Evolutionary conservation across 1,140 invertebrate species (phyloP).

Genomic region (Solenopsis invicta): DNA sequence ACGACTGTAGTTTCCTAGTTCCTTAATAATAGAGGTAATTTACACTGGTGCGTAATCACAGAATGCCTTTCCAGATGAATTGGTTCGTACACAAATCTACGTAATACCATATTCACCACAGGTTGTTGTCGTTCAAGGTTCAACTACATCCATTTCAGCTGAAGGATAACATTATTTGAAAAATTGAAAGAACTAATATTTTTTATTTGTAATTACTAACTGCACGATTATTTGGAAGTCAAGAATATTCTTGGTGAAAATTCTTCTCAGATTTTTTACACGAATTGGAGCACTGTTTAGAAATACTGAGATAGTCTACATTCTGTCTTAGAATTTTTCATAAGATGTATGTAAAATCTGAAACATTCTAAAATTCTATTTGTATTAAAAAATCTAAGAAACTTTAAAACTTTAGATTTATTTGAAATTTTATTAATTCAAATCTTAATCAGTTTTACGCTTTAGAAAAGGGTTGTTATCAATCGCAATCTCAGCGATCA

Average conservation of each 20-base stretch:
- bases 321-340: too few species aligned
- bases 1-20: conserved; percentile 20
- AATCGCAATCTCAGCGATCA: not conserved
- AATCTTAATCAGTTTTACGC: not conserved
- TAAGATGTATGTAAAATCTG: too few species aligned
- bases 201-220: not conserved
- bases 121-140: conserved; percentile 28
- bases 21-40: conserved; percentile 26
- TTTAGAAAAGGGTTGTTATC: not conserved
- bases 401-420: not conserved
- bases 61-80: conserved; percentile 17
- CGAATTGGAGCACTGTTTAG: too few species aligned
- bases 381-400: not conserved
- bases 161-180: conserved; percentile 13
- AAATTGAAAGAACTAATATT: not conserved
- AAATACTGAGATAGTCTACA: too few species aligned
- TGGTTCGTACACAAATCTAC: not conserved
- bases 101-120: not conserved
- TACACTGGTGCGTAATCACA: conserved; percentile 9
- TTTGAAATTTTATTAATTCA: not conserved
- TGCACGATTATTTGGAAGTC: not conserved
- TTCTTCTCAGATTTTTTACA: too few species aligned
- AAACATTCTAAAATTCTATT: too few species aligned
- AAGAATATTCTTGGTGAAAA: too few species aligned
- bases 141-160: not conserved